Base-by-base conservation (phyloP, 1,140 invertebrate species). In the Camponotus pennsylvanicus region DNA sequence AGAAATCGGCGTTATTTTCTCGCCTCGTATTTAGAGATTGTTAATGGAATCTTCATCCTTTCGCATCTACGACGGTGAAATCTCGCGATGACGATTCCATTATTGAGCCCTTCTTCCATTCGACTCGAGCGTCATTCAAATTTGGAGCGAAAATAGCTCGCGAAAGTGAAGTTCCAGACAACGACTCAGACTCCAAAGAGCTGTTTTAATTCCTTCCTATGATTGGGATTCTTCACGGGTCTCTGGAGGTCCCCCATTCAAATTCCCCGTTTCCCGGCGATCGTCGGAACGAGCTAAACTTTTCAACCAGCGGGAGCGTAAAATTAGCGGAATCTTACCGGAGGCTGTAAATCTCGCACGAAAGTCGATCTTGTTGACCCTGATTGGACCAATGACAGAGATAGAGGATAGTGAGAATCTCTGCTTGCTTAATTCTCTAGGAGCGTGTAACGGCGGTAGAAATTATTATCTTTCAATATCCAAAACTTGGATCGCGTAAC, bases 321-420 rank as follows among this genome's bases (percentile, higher is more conserved):
- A 66, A 69, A 78, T 82, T 89, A 88, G 88, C 86, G 89, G 78
- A 90, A 90, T 88, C 83, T 88, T 90, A 86, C 86, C 86, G 52
- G 67, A 69, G 83, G 61, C 63, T 70, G 89, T 90, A 90, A 90
- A 90, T 90, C 88, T 86, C 42, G 49, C 88, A 83, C 85, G 86
- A 88, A 82, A 88, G 89, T 59, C 69, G 89, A 90, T 90, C 89
- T 88, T 89, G 89, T 89, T 89, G 89, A 90, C 86, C 88, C 88
- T 90, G 89, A 90, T 89, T 86, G 88, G 82, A 75, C 64, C 59
- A 66, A 45, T 85, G 52, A 86, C 59, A 64, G 49, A 77, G 85
- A 84, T 66, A 55, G 63, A 76, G 32, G 71, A 49, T 55, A 57
- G 55, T 34, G 86, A 64, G 57, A 55, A 61, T 83, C 27, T 63